phyloP scores from a whole-genome alignment of 2,797 vertebrate genomes.

The Rhinoraja longicauda region DNA sequence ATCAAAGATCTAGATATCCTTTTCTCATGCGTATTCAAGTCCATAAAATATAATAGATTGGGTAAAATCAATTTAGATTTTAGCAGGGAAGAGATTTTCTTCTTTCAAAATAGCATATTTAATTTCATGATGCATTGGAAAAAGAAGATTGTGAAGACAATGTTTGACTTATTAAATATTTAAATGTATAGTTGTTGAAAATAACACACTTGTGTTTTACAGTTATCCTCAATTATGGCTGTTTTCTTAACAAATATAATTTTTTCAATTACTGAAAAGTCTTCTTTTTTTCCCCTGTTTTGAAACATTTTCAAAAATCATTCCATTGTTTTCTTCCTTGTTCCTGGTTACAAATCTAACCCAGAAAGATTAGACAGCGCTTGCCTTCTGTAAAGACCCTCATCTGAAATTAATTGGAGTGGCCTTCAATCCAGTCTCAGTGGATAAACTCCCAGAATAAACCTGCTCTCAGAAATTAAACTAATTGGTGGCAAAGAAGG shows the following conservation, averaged over 20 bases:
- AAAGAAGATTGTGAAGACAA: neutral
- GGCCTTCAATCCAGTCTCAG: constrained; percentile 20
- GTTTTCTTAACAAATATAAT: neutral
- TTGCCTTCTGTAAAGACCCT: neutral
- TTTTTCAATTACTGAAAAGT: neutral
- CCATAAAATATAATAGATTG: neutral
- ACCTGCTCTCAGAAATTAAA: constrained; percentile 5
- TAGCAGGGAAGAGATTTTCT: neutral
- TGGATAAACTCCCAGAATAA: constrained; percentile 4
- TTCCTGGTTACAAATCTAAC: neutral
- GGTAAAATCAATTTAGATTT: neutral
- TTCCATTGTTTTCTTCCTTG: neutral
- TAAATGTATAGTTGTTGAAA: neutral
- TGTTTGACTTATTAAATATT: neutral
- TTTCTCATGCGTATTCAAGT: neutral
- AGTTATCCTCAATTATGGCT: no score
- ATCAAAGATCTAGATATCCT: neutral
- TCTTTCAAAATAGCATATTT: neutral
- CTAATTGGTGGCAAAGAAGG: constrained; percentile 12
- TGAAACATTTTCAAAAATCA: neutral
- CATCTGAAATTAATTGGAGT: constrained; percentile 35
- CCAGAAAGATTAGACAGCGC: neutral
- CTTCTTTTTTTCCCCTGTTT: neutral
- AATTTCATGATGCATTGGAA: neutral
- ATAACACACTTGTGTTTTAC: neutral